phyloP scores from a whole-genome alignment of 92 coral and sea anemone species.

The Paramuricea clavata region DNA sequence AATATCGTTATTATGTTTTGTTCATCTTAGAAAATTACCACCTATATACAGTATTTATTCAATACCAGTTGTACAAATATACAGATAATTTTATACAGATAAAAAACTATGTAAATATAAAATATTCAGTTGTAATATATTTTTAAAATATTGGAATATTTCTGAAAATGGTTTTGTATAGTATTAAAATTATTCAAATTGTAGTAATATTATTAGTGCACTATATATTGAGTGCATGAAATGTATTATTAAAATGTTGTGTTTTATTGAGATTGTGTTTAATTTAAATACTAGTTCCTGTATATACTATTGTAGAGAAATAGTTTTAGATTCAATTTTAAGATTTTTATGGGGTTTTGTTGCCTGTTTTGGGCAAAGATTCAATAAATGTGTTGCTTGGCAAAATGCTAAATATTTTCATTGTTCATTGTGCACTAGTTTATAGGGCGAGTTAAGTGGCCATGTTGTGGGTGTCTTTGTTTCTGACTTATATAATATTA shows the following conservation, averaged over 20 bases:
- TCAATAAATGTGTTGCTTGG: slow-evolving; percentile 5
- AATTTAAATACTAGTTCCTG: too few species aligned
- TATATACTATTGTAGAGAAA: too few species aligned
- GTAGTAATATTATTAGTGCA: too few species aligned
- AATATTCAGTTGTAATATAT: slow-evolving; percentile 9
- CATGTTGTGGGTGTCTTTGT: not conserved
- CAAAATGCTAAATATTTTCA: not conserved
- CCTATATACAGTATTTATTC: not conserved
- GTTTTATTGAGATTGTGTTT: not conserved
- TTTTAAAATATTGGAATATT: slow-evolving; percentile 6
- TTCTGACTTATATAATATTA: too few species aligned
- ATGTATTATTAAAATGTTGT: not conserved
- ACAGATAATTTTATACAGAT: slow-evolving; percentile 18
- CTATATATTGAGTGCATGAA: not conserved
- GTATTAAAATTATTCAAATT: not conserved
- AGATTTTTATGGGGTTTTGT: too few species aligned
- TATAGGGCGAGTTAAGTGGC: not conserved
- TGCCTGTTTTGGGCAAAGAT: not conserved
- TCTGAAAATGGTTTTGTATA: not conserved
- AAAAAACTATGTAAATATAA: slow-evolving; percentile 8
- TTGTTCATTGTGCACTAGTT: too few species aligned
- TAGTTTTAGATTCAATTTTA: too few species aligned
- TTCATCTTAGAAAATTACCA: not conserved
- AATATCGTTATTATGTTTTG: not conserved
- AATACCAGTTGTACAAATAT: not conserved